These are phyloP conservation scores for Anguilla obscura DNA, from an alignment of 2,797 vertebrate genomes.

Conservation along the genomic window DNA sequence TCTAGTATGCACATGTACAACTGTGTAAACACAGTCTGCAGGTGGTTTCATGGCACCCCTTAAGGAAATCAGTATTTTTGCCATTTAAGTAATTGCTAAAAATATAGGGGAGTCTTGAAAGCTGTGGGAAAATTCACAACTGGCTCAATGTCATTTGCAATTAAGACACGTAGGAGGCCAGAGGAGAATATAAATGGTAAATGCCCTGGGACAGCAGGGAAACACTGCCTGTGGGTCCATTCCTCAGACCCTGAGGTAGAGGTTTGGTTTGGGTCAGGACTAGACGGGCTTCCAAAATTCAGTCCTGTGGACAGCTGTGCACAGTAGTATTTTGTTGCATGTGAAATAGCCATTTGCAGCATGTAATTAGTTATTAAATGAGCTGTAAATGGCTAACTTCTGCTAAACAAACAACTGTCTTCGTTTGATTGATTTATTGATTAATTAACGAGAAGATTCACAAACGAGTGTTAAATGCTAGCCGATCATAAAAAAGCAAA, in stretches of 20 bases:
- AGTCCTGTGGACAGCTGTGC: background rate
- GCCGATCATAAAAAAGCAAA: background rate
- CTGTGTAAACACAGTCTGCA: constrained; percentile 53
- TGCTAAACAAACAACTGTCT: background rate
- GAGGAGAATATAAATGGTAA: background rate
- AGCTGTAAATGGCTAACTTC: background rate
- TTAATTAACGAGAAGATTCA: background rate
- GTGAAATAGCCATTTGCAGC: background rate
- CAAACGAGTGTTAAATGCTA: background rate
- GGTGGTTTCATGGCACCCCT: constrained; percentile 79
- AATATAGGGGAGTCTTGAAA: constrained; percentile 65
- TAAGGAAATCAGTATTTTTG: constrained; percentile 80
- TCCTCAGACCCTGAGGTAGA: background rate
- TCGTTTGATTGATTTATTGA: background rate
- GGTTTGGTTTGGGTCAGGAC: background rate
- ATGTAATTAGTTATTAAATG: background rate
- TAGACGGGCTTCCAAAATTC: background rate
- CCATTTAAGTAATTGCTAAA: constrained; percentile 74
- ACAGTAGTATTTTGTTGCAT: background rate
- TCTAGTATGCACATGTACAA: constrained; percentile 28
- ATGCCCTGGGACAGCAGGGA: background rate
- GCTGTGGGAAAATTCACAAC: constrained; percentile 68
- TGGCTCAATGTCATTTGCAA: constrained; percentile 66
- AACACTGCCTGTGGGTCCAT: background rate
- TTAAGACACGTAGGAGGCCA: constrained; percentile 45